These are phyloP conservation scores for Eutrigla gurnardus DNA, from an alignment of 2,797 vertebrate genomes.

Conservation along the genomic window DNA sequence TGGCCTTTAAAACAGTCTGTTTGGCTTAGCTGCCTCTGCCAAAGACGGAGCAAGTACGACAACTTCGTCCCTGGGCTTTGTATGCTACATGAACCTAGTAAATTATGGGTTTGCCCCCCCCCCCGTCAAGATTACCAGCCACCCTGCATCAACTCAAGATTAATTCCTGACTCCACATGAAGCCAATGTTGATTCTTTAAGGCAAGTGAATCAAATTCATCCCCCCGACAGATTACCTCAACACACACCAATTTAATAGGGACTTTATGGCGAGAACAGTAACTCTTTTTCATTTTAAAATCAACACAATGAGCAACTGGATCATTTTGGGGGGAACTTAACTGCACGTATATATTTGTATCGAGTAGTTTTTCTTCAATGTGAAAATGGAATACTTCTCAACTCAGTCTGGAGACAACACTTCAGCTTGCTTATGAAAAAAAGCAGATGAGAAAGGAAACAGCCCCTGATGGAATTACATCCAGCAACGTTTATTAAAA, in stretches of 20 bases:
- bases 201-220: constrained; percentile 42
- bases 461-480: constrained; percentile 22
- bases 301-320: constrained; percentile 18
- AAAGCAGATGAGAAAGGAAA: constrained; percentile 29
- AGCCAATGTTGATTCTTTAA: constrained; percentile 43
- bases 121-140: constrained; percentile 59
- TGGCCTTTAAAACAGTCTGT: constrained; percentile 71
- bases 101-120: constrained; percentile 57
- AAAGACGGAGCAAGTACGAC: constrained; percentile 54
- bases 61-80: constrained; percentile 56
- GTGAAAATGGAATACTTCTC: constrained; percentile 26
- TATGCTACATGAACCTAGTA: constrained; percentile 62
- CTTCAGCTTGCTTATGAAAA: constrained; percentile 22
- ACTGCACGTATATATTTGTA: background rate
- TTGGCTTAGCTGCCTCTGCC: constrained; percentile 64
- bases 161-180: constrained; percentile 54
- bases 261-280: constrained; percentile 25
- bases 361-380: constrained; percentile 2
- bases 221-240: constrained; percentile 32
- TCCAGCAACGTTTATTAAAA: constrained; percentile 9
- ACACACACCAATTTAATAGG: constrained; percentile 33
- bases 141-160: constrained; percentile 53
- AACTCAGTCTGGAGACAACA: constrained; percentile 13
- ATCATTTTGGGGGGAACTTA: background rate
- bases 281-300: constrained; percentile 37